These are phyloP conservation scores for Spodoptera frugiperda DNA, from an alignment of 1,140 invertebrate genomes.

Conservation along the genomic window DNA sequence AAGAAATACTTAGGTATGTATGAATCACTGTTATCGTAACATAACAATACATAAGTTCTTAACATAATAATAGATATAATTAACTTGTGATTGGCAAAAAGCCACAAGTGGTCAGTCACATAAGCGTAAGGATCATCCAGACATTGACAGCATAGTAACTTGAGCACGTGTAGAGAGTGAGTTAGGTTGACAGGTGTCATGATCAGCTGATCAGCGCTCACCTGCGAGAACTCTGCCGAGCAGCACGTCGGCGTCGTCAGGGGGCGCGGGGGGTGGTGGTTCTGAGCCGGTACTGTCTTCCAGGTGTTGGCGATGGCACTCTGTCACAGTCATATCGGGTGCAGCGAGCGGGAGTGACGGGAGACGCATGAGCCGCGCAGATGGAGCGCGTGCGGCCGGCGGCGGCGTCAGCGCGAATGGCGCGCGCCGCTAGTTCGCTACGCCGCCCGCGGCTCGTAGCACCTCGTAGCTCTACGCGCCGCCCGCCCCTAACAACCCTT, in stretches of 20 bases:
- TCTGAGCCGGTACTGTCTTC: constrained; percentile 53
- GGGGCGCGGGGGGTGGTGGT: constrained; percentile 58
- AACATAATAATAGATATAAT: too few relatives aligned
- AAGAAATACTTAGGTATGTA: background rate
- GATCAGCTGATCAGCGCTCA: constrained; percentile 69
- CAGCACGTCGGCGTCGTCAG: constrained; percentile 85
- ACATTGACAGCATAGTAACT: constrained; percentile 41
- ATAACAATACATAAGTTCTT: too few relatives aligned
- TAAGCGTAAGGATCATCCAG: constrained; percentile 21
- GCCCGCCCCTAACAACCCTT: constrained; percentile 69
- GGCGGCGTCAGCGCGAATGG: constrained; percentile 81
- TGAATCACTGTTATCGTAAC: constrained; percentile 22
- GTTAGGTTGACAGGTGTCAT: constrained; percentile 48
- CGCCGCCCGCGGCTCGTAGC: constrained; percentile 70
- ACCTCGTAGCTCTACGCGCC: constrained; percentile 64
- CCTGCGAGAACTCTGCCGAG: constrained; percentile 87
- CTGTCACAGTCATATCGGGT: constrained; percentile 80
- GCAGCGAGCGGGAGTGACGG: constrained; percentile 57
- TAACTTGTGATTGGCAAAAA: background rate
- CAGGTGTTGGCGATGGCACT: constrained; percentile 69
- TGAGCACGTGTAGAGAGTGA: constrained; percentile 2
- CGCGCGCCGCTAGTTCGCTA: constrained; percentile 65
- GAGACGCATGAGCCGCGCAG: constrained; percentile 74
- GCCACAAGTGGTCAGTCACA: constrained; percentile 11
- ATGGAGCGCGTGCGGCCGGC: constrained; percentile 78